Evolutionary conservation across 2,888 invertebrate species (phyloP).

Genomic region (Anorthoa munda): DNA sequence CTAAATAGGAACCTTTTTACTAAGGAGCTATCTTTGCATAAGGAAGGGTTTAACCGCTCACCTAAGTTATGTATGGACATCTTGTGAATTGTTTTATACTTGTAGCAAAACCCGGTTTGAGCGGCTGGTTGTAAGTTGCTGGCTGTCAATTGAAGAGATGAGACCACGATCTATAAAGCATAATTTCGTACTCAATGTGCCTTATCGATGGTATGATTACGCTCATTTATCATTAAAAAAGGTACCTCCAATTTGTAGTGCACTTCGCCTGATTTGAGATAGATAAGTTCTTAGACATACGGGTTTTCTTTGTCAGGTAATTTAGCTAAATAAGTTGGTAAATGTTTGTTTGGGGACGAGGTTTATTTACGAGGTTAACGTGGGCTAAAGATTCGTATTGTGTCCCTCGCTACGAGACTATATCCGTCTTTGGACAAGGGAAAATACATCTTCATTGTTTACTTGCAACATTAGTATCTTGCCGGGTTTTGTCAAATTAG

Average conservation of each 20-base stretch:
- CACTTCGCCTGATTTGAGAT: conserved; percentile 21
- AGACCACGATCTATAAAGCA: too few species aligned
- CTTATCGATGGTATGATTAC: background rate
- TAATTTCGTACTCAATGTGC: background rate
- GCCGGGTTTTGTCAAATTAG: too few species aligned
- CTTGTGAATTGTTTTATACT: too few species aligned
- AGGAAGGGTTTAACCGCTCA: too few species aligned
- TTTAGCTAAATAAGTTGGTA: conserved; percentile 34
- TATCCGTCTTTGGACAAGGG: background rate
- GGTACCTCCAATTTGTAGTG: conserved; percentile 10
- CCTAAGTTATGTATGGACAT: too few species aligned
- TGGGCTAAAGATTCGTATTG: conserved; percentile 1
- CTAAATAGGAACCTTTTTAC: too few species aligned
- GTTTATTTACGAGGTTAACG: conserved; percentile 36
- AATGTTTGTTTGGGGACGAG: conserved; percentile 30
- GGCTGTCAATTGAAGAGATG: too few species aligned
- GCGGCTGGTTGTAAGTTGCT: too few species aligned
- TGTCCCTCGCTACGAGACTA: background rate
- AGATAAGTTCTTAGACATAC: conserved; percentile 22
- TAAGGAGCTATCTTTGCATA: too few species aligned
- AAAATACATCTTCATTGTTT: background rate
- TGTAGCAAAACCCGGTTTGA: too few species aligned
- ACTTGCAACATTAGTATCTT: background rate
- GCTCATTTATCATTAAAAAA: background rate
- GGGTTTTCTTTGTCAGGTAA: conserved; percentile 37